Evolutionary conservation across 2,888 invertebrate genomes (phyloP), one percentile per base, ranked within the genome.

Genomic region (Melangyna quadrimaculata): DNA sequence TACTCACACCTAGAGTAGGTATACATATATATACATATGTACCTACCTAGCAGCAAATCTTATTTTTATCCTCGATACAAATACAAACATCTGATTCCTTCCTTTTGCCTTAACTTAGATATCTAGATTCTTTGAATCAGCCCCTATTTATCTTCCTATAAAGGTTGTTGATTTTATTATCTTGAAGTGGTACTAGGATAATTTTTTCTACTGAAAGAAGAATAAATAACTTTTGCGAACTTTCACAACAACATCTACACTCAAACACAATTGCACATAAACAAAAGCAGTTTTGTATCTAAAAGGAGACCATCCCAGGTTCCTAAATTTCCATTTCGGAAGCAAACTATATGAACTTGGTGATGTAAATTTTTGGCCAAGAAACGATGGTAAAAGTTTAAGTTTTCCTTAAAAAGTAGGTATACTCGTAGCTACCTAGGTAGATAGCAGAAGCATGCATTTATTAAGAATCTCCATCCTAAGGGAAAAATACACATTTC

Each of bases 161-260:
- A 17, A 45, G 48, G 48, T 57, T 70, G 74, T 79, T 51, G 55
- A 59, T 79, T 65, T 74, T 71, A 35, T 59, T 74, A 14, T 57
- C 51, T 71, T 32, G 53, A 61, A 77, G 61, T 75, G 63, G 53
- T 53, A 73, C 72, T 77, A 77, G 45, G 80, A 72, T 80, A 77
- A 80, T 78, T 81, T 51, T 43, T 69, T 22, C n/a, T 53, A 35
- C 57, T 29, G 14, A 67, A 73, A 61, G 55, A 51, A 63, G 55
- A 77, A 81, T 86, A 78, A 80, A 80, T 80, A 81, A 86, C 73
- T 81, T 86, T 72, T 81, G 51, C 59, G 70, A 86, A 81, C 86
- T 78, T 86, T 77, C 35, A 48, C 51, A 32, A 27, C 35, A 35
- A n/a, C 27, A 63, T 12, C 22, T n/a, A 35, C 37, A 9, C 10